Conservation (phyloP, 2,888 invertebrate genomes). For the Nemoura dubitans region DNA sequence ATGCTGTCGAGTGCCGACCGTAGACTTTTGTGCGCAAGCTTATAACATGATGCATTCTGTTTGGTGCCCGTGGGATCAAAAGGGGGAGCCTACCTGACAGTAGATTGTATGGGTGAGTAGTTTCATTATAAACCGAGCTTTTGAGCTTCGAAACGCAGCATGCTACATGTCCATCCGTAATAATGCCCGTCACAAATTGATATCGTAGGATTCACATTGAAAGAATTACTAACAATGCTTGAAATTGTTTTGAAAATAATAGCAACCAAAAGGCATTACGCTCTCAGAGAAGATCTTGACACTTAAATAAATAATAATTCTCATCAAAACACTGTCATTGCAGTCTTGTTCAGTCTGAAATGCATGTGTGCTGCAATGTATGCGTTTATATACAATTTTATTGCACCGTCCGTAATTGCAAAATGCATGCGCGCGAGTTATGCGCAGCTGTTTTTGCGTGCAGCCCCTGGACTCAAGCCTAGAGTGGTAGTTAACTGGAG, state of each 20-base stretch:
- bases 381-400: background rate
- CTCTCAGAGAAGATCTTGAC: background rate
- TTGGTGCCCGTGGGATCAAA: conserved; percentile 48
- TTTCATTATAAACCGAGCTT: conserved; percentile 22
- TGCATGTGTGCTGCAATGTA: background rate
- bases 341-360: background rate
- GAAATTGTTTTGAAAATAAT: background rate
- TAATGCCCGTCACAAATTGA: background rate
- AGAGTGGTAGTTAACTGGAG: conserved; percentile 27
- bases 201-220: background rate
- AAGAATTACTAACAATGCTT: background rate
- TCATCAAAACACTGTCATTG: background rate
- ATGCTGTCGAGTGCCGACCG: background rate
- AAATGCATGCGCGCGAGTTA: background rate
- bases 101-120: conserved; percentile 84
- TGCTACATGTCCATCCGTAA: conserved; percentile 15
- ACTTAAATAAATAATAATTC: background rate
- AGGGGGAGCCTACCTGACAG: conserved; percentile 92
- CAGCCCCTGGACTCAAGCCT: conserved; percentile 43
- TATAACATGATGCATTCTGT: conserved; percentile 43
- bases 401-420: background rate
- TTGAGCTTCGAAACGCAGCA: background rate
- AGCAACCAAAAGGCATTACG: background rate
- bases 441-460: conserved; percentile 21
- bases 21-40: conserved; percentile 15